Conservation (phyloP, 2,797 vertebrate genomes). For the Odontamblyopus rebecca region DNA sequence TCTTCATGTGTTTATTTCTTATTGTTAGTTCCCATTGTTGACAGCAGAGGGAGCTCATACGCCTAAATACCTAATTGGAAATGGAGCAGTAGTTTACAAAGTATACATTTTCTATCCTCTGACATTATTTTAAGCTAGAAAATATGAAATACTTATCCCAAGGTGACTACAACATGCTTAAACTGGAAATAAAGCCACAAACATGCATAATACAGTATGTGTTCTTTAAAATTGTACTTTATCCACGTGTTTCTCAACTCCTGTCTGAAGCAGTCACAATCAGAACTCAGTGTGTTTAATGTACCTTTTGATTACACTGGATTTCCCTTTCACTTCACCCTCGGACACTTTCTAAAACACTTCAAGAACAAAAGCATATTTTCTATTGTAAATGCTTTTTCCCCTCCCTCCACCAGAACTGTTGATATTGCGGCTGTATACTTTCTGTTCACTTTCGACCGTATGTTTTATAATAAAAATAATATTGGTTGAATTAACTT, state of each 20-base stretch:
- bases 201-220: no score
- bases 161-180: no score
- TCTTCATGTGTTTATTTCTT: no score
- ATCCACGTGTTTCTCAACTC: not conserved
- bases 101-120: no score
- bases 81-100: no score
- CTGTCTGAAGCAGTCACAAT: not conserved
- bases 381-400: constrained; percentile 70
- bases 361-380: constrained; percentile 46
- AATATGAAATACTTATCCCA: no score
- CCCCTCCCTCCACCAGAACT: constrained; percentile 42
- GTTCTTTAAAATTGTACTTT: no score
- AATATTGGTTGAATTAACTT: constrained; percentile 67
- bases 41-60: no score
- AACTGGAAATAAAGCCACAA: no score
- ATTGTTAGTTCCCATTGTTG: no score
- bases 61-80: no score
- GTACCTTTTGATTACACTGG: constrained; percentile 38
- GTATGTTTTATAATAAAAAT: constrained; percentile 79
- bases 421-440: constrained; percentile 72
- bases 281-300: constrained; percentile 45
- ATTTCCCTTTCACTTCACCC: constrained; percentile 43
- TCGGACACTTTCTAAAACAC: constrained; percentile 60
- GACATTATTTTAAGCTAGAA: no score
- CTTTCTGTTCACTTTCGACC: constrained; percentile 72